These are phyloP conservation scores for Smithornis capensis DNA, from an alignment of 2,113 vertebrate genomes.

Conservation along the genomic window DNA sequence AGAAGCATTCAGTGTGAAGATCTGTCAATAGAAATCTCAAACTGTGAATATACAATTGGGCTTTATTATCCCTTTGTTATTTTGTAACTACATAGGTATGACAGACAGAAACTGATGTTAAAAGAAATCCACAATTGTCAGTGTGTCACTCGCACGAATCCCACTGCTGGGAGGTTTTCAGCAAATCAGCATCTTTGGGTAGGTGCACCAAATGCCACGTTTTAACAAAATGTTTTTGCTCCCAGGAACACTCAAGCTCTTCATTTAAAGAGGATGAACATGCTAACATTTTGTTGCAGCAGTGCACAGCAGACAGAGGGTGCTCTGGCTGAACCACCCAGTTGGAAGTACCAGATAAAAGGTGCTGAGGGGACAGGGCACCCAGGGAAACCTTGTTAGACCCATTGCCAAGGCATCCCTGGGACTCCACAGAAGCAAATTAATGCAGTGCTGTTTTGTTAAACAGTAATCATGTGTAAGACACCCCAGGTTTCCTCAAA, in stretches of 20 bases:
- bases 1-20: slow-evolving; percentile 74
- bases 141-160: slow-evolving; percentile 91
- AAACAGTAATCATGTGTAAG: not conserved
- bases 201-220: slow-evolving; percentile 56
- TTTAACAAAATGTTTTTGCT: slow-evolving; percentile 56
- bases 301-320: not conserved
- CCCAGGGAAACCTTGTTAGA: not conserved
- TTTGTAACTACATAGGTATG: slow-evolving; percentile 91
- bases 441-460: not conserved
- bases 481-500: not conserved
- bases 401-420: not conserved
- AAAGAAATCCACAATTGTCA: slow-evolving; percentile 94
- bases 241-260: slow-evolving; percentile 57
- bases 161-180: slow-evolving; percentile 90
- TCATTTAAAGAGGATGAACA: slow-evolving; percentile 69
- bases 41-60: slow-evolving; percentile 84
- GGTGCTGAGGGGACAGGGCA: not conserved
- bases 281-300: slow-evolving; percentile 31
- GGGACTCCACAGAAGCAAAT: not conserved
- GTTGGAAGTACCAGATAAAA: not conserved
- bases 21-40: slow-evolving; percentile 83
- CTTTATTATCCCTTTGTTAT: slow-evolving; percentile 83
- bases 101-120: slow-evolving; percentile 88
- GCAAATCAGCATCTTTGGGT: slow-evolving; percentile 89
- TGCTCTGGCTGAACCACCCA: not conserved